Evolutionary conservation across 2,797 vertebrate genomes (phyloP).

Genomic region (Lacerta bilineata): DNA sequence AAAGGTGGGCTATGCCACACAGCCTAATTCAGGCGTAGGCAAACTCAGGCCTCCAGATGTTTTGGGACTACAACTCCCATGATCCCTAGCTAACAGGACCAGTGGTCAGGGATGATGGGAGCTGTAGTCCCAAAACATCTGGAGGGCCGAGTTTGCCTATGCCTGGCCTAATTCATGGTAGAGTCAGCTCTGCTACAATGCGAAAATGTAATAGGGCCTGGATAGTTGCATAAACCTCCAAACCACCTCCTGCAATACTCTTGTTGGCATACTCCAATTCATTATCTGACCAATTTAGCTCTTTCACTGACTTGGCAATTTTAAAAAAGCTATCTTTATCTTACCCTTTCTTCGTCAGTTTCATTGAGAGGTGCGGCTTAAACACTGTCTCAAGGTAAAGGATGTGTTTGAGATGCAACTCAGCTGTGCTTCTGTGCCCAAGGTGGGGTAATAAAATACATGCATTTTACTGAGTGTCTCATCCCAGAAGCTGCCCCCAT

Average conservation of each 20-base stretch:
- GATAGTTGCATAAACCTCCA: neutral
- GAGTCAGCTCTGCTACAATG: neutral
- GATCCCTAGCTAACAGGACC: too few species aligned
- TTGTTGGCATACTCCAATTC: neutral
- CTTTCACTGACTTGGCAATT: neutral
- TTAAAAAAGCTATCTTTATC: neutral
- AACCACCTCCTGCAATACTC: neutral
- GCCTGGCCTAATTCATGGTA: neutral
- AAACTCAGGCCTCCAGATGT: neutral
- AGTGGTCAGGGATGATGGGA: too few species aligned
- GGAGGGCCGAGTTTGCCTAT: too few species aligned
- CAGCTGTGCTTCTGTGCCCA: neutral
- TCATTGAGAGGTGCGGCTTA: neutral
- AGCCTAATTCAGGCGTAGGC: too few species aligned
- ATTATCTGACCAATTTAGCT: neutral
- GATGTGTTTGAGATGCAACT: neutral
- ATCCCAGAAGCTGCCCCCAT: neutral
- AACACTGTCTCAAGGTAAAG: neutral
- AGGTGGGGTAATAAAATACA: too few species aligned
- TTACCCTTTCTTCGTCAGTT: neutral
- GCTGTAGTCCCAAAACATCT: too few species aligned
- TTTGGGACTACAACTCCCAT: too few species aligned
- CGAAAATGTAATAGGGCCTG: neutral
- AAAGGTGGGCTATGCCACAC: neutral
- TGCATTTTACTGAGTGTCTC: neutral